Percentiles rank a stretch among this genome's conserved stretches.
Evolutionary conservation across 35 echinoderm and acorn worm genomes (phyloP).

Genomic region (Apostichopus japonicus): DNA sequence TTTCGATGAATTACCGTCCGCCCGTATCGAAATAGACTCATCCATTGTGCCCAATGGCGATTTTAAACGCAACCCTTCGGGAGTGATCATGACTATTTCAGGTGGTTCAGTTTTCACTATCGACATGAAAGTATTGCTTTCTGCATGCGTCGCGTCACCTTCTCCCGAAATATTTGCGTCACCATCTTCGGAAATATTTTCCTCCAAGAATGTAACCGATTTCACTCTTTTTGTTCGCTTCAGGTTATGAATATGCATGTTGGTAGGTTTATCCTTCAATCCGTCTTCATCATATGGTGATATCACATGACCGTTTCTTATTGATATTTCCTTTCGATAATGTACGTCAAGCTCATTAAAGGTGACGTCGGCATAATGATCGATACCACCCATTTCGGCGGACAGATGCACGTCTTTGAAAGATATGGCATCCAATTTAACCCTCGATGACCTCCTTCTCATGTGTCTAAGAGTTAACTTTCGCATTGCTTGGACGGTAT

Average conservation of each 20-base stretch:
- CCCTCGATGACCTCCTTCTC: slow-evolving; percentile 1
- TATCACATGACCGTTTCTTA: background rate
- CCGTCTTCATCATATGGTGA: background rate
- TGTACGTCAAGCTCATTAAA: slow-evolving; percentile 2
- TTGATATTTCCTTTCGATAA: background rate
- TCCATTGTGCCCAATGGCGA: background rate
- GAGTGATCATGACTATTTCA: background rate
- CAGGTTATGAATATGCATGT: background rate
- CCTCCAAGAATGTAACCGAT: background rate
- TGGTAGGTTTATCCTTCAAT: background rate
- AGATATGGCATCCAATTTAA: background rate
- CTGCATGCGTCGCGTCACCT: background rate
- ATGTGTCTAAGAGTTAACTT: slow-evolving; percentile 12
- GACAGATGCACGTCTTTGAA: background rate
- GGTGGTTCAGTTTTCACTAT: background rate
- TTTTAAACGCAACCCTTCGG: background rate
- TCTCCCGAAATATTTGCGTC: background rate
- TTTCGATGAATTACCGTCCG: background rate
- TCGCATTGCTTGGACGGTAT: slow-evolving; percentile 9
- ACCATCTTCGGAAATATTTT: background rate
- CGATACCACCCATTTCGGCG: background rate
- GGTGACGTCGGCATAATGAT: background rate
- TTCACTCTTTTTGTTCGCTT: background rate
- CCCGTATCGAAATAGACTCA: background rate
- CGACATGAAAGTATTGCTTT: background rate